Evolutionary conservation across 2,797 vertebrate species (phyloP).

Genomic region (Channallabes apus): DNA sequence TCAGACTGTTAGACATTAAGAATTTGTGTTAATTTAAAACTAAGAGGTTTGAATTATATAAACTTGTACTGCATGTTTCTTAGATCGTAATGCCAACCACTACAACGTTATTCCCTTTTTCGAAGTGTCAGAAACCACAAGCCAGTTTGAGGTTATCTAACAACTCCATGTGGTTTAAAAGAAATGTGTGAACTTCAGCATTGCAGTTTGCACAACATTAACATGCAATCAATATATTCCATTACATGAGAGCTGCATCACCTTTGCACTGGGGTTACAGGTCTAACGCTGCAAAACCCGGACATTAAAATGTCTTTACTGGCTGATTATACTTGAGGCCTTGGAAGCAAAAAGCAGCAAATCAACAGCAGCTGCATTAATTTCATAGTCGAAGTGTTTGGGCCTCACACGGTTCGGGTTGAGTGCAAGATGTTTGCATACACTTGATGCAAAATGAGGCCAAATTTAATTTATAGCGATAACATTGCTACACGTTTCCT

Average conservation of each 20-base stretch:
- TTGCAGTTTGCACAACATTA: not conserved
- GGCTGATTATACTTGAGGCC: no score
- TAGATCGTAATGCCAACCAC: not conserved
- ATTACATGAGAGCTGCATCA: not conserved
- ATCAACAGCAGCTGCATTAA: not conserved
- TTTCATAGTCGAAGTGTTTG: no score
- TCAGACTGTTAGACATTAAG: not conserved
- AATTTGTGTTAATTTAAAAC: not conserved
- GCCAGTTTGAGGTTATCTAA: constrained; percentile 17
- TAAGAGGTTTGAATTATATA: not conserved
- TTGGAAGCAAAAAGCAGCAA: not conserved
- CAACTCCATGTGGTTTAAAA: not conserved
- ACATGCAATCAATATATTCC: constrained; percentile 9
- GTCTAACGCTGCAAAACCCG: not conserved
- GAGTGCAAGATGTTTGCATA: not conserved
- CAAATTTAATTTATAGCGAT: not conserved
- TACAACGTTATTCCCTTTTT: not conserved
- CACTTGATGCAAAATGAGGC: not conserved
- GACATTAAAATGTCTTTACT: not conserved
- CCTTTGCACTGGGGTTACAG: not conserved
- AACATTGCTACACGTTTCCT: not conserved
- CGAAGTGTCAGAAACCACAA: not conserved
- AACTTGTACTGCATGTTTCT: not conserved
- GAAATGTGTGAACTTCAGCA: not conserved
- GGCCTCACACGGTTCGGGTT: not conserved